Evolutionary conservation across 2,797 vertebrate genomes (phyloP), one percentile per base, ranked within the genome.

Genomic region (Meda fulgida): DNA sequence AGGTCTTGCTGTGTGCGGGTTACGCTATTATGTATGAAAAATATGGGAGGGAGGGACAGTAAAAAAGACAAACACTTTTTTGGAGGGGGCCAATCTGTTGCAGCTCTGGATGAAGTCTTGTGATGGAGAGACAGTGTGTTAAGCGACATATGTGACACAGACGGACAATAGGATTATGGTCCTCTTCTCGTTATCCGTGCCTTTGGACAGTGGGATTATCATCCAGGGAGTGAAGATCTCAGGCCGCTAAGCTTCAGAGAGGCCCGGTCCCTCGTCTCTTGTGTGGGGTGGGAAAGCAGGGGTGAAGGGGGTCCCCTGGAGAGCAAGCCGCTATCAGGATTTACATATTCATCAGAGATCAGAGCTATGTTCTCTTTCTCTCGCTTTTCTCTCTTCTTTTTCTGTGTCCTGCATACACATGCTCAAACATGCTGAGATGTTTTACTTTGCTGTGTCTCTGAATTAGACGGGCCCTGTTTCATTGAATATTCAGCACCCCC

Each of bases 311-410:
- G 90, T 92, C 91, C 94, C 89, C 91, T 93, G 94, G 92, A 89
- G 91, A 89, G 90, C 90, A 89, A 91, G 89, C 88, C 90, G 91
- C 87, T 92, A 91, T 90, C 91, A 91, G 93, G 95, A 95, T 96
- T 95, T 95, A 94, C 95, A 95, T 95, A 95, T 95, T 95, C 93
- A 95, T 93, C 93, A 93, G 92, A 94, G 94, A 95, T 95, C 93
- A 94, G 93, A 92, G 53, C 69, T 31, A 66, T 65, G 70, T 82
- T 75, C 69, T 78, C 43, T 65, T 48, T 80, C 46, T 80, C 36
- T 82, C 23, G 0, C 66, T 46, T 60, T 29, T 69, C 26, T 75
- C 58, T 88, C 34, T 75, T 63, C n/a, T 40, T 55, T 85, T 46
- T 29, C 90, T 93, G 23, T 77, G 29, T 78, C 38, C 23, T 76